Conservation (phyloP, 2,113 vertebrate genomes). For the Myotis yumanensis region DNA sequence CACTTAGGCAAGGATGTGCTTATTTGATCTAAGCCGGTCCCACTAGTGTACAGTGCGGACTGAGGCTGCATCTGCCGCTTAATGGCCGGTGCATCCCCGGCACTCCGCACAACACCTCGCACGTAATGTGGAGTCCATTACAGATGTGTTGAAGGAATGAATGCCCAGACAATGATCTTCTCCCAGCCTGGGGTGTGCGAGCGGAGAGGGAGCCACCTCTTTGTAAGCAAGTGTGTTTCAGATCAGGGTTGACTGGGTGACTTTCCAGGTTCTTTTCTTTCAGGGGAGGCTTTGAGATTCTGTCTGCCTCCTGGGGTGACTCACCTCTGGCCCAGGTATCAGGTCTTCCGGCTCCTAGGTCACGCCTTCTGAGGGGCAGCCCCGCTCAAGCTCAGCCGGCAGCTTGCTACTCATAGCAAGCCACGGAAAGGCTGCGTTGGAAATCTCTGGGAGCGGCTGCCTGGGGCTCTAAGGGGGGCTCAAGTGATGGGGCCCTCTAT, state of each 20-base stretch:
- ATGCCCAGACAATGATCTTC: not conserved
- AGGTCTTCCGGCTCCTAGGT: not conserved
- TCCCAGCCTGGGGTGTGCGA: not conserved
- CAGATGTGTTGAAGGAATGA: not conserved
- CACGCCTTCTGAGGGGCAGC: not conserved
- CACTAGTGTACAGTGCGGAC: not conserved
- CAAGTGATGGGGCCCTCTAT: not conserved
- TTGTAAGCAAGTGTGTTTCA: not conserved
- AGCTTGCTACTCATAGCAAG: not conserved
- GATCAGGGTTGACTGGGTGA: not conserved
- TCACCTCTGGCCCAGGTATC: not conserved
- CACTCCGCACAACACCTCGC: not conserved
- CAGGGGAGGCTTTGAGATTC: not conserved
- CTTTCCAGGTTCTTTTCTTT: not conserved
- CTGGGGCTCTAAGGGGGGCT: not conserved
- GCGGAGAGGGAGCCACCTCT: not conserved
- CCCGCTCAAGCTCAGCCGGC: not conserved
- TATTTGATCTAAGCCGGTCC: not conserved
- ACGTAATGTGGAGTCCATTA: not conserved
- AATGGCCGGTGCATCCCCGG: too few species aligned
- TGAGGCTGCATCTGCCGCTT: not conserved
- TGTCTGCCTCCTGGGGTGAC: not conserved
- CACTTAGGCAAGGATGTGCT: not conserved
- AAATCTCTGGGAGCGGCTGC: slow-evolving; percentile 20
- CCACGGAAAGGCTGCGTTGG: not conserved